Evolutionary conservation across 2,797 vertebrate genomes (phyloP).

Genomic region (Diceros bicornis): DNA sequence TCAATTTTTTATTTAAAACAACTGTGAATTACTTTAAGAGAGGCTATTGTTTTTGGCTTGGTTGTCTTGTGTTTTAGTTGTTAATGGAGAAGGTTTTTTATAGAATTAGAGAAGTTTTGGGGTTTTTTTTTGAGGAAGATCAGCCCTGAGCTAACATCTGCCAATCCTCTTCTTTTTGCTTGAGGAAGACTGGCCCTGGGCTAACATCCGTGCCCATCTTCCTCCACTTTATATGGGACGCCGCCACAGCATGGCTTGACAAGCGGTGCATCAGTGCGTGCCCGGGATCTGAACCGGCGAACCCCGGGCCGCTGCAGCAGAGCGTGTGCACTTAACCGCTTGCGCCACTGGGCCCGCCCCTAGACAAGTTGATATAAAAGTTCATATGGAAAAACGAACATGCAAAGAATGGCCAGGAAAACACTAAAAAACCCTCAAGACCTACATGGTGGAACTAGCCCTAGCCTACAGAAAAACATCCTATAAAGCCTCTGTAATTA

Average conservation of each 20-base stretch:
- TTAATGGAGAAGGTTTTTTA: constrained; percentile 37
- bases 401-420: constrained; percentile 23
- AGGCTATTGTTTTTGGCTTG: neutral
- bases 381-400: constrained; percentile 38
- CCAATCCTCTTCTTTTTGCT: no score
- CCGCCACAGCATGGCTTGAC: no score
- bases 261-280: no score
- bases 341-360: no score
- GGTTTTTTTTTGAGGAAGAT: no score
- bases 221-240: no score
- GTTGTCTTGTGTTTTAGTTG: constrained; percentile 61
- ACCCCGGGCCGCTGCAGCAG: no score
- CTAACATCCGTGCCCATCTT: no score
- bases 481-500: constrained; percentile 34
- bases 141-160: no score
- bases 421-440: constrained; percentile 22
- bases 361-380: neutral
- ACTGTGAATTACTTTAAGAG: constrained; percentile 35
- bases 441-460: neutral
- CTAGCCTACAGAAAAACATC: neutral
- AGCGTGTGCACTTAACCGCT: no score
- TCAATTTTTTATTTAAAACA: constrained; percentile 36
- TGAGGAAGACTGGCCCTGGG: no score
- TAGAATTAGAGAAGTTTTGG: neutral
- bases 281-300: no score